Conservation (phyloP, 1,140 invertebrate species). For the Aporrectodea caliginosa region DNA sequence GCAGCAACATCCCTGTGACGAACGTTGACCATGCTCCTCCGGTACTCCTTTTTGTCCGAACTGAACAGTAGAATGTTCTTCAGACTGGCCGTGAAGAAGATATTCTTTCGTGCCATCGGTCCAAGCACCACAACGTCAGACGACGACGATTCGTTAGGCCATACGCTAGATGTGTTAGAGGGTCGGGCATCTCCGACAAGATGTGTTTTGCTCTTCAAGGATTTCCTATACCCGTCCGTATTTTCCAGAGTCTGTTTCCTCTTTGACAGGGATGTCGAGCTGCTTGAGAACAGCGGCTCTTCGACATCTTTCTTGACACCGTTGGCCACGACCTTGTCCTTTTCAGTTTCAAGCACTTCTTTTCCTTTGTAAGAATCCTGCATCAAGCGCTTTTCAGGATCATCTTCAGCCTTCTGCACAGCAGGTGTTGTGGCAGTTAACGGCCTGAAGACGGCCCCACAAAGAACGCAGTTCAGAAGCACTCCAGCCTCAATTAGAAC, state of each 20-base stretch:
- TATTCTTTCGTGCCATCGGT: slow-evolving; percentile 64
- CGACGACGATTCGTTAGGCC: neutral
- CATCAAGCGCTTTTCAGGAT: too few relatives aligned
- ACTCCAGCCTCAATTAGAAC: slow-evolving; percentile 65
- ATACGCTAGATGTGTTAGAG: neutral
- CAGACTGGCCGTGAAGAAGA: slow-evolving; percentile 79
- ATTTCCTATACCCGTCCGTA: neutral
- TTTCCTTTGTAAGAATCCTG: neutral
- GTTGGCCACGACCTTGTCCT: neutral
- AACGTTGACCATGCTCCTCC: slow-evolving; percentile 12
- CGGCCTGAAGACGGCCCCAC: slow-evolving; percentile 75
- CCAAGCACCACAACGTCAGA: neutral
- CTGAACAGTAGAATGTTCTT: slow-evolving; percentile 62
- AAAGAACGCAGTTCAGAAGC: slow-evolving; percentile 73
- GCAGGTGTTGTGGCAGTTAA: neutral
- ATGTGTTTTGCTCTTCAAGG: neutral
- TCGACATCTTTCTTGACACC: neutral
- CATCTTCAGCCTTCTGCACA: neutral
- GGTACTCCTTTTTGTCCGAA: slow-evolving; percentile 39
- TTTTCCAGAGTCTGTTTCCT: neutral
- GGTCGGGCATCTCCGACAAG: neutral
- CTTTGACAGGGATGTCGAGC: neutral
- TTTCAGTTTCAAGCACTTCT: too few relatives aligned
- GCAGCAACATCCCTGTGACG: neutral
- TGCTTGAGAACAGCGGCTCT: neutral